These are phyloP conservation scores for Nothobranchius furzeri DNA, from an alignment of 2,113 vertebrate genomes.

Conservation along the genomic window DNA sequence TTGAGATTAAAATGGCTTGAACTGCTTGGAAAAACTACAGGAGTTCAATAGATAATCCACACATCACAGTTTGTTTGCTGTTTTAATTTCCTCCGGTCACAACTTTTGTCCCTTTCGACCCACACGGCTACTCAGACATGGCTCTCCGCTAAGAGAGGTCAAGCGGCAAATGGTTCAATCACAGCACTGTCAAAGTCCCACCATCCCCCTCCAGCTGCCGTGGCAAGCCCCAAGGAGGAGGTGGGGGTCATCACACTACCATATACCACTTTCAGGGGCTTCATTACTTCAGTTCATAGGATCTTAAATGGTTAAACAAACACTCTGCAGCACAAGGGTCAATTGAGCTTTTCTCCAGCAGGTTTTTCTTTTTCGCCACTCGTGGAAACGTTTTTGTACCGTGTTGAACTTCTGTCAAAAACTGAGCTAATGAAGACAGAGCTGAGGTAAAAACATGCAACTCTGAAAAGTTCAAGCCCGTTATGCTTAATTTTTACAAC, in stretches of 20 bases:
- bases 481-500: constrained; percentile 48
- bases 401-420: constrained; percentile 52
- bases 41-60: neutral
- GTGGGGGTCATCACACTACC: constrained; percentile 70
- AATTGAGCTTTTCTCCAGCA: constrained; percentile 70
- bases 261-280: constrained; percentile 79
- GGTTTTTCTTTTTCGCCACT: constrained; percentile 20
- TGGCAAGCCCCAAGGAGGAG: constrained; percentile 27
- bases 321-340: constrained; percentile 86
- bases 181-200: constrained; percentile 89
- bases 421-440: constrained; percentile 47
- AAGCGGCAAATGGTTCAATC: constrained; percentile 95
- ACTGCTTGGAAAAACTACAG: neutral
- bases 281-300: constrained; percentile 90
- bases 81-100: constrained; percentile 32
- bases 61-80: constrained; percentile 5
- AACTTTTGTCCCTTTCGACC: constrained; percentile 67
- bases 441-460: constrained; percentile 54
- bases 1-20: neutral
- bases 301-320: constrained; percentile 92
- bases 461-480: constrained; percentile 78
- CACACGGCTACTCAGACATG: constrained; percentile 81
- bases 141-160: constrained; percentile 86
- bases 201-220: constrained; percentile 61
- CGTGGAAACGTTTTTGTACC: constrained; percentile 32